phyloP scores from a whole-genome alignment of 1,140 invertebrate species.

The Cotesia vestalis region DNA sequence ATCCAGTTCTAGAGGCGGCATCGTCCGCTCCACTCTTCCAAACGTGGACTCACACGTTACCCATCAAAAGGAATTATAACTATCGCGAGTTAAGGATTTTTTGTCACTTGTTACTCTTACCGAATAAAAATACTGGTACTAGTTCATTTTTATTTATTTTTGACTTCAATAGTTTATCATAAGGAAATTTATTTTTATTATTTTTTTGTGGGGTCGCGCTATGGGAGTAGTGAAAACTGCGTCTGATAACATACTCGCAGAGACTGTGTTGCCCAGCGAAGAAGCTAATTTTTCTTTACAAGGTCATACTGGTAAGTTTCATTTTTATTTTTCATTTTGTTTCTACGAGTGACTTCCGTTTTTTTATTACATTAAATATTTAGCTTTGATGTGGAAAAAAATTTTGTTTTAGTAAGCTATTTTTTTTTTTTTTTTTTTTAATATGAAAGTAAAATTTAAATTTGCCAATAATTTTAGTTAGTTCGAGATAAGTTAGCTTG shows the following conservation, averaged over 20 bases:
- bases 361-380: too few species aligned
- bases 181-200: background rate
- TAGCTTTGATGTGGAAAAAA: background rate
- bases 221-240: constrained; percentile 64
- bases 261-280: constrained; percentile 58
- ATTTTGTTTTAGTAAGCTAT: too few species aligned
- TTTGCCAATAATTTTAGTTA: too few species aligned
- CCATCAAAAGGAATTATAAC: background rate
- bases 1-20: constrained; percentile 27
- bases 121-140: too few species aligned
- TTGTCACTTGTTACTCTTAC: too few species aligned
- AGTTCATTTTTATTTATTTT: background rate
- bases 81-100: background rate
- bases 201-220: constrained; percentile 36
- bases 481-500: too few species aligned
- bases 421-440: too few species aligned
- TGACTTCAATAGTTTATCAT: background rate
- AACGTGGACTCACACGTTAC: constrained; percentile 18
- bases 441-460: too few species aligned
- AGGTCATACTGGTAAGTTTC: constrained; percentile 54
- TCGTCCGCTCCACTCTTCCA: background rate
- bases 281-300: constrained; percentile 62
- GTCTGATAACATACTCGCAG: constrained; percentile 56
- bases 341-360: background rate
- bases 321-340: background rate